A percentile compares a stretch with the other conserved stretches of the same genome.
These are phyloP conservation scores for Dryas iulia DNA, from an alignment of 1,140 invertebrate genomes.

Conservation along the genomic window DNA sequence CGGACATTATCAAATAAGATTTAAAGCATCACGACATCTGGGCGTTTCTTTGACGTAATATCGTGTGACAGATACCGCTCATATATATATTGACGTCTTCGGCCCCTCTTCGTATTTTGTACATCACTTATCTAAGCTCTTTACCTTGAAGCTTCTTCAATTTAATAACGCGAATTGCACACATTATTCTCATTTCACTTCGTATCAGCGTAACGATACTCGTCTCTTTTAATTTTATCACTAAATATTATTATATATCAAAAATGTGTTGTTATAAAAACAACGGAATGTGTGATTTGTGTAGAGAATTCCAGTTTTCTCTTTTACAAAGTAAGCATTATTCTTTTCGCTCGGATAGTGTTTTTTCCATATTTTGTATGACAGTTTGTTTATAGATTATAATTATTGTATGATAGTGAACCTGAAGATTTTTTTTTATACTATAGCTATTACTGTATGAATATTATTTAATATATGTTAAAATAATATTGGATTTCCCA, in stretches of 20 bases:
- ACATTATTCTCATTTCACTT: conserved; percentile 48
- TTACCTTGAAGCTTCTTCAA: conserved; percentile 72
- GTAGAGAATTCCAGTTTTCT: conserved; percentile 67
- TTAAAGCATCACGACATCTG: conserved; percentile 72
- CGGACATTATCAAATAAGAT: conserved; percentile 67
- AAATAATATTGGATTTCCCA: too few species aligned
- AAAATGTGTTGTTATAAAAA: conserved; percentile 75
- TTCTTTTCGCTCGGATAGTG: not conserved
- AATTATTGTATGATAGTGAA: not conserved
- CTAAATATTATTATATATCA: conserved; percentile 5
- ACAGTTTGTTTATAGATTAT: too few species aligned
- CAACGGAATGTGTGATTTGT: conserved; percentile 70
- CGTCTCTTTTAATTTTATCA: conserved; percentile 2
- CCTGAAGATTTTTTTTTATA: too few species aligned
- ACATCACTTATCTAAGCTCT: conserved; percentile 74
- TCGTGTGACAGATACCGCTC: conserved; percentile 68
- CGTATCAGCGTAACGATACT: conserved; percentile 35
- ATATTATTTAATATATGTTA: not conserved
- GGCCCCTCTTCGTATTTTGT: conserved; percentile 67
- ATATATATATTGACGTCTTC: conserved; percentile 76
- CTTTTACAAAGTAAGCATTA: conserved; percentile 67
- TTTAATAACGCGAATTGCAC: conserved; percentile 48
- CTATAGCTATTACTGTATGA: too few species aligned
- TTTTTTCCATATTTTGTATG: not conserved
- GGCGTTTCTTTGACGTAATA: conserved; percentile 78